Evolutionary conservation across 1,140 invertebrate genomes (phyloP).

Genomic region (Hyphantria cunea): DNA sequence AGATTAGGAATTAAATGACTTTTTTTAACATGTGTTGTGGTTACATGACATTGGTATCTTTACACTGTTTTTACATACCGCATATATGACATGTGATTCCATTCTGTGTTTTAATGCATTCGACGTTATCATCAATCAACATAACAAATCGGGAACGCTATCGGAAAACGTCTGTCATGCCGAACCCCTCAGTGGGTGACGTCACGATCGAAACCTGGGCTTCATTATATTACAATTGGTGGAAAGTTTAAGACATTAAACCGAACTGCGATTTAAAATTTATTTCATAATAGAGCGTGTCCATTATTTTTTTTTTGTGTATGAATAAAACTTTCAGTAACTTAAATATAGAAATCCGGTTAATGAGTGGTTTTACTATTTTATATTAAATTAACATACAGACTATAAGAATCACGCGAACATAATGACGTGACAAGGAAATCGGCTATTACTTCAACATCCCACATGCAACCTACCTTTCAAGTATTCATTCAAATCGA

Average conservation of each 20-base stretch:
- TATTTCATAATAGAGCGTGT: too few relatives aligned
- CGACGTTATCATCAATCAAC: slow-evolving; percentile 28
- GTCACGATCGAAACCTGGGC: neutral
- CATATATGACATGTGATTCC: too few relatives aligned
- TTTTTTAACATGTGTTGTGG: too few relatives aligned
- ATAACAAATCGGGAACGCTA: slow-evolving; percentile 6
- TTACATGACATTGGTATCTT: neutral
- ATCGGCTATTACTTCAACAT: slow-evolving; percentile 19
- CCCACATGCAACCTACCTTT: slow-evolving; percentile 23
- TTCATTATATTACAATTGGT: too few relatives aligned
- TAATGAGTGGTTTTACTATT: too few relatives aligned
- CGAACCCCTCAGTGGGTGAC: slow-evolving; percentile 15
- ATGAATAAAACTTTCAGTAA: too few relatives aligned
- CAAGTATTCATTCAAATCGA: slow-evolving; percentile 2
- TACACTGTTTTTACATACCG: neutral
- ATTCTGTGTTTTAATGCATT: slow-evolving; percentile 13
- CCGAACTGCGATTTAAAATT: neutral
- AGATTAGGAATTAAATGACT: too few relatives aligned
- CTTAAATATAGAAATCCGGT: too few relatives aligned
- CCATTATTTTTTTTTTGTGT: too few relatives aligned
- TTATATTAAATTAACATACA: neutral
- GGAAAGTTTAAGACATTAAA: neutral
- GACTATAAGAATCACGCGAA: neutral
- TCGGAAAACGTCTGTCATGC: slow-evolving; percentile 28
- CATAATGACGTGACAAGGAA: slow-evolving; percentile 7